Evolutionary conservation across 2,797 vertebrate species (phyloP), one percentile per base, ranked within the genome.

Genomic region (Australoheros facetus): DNA sequence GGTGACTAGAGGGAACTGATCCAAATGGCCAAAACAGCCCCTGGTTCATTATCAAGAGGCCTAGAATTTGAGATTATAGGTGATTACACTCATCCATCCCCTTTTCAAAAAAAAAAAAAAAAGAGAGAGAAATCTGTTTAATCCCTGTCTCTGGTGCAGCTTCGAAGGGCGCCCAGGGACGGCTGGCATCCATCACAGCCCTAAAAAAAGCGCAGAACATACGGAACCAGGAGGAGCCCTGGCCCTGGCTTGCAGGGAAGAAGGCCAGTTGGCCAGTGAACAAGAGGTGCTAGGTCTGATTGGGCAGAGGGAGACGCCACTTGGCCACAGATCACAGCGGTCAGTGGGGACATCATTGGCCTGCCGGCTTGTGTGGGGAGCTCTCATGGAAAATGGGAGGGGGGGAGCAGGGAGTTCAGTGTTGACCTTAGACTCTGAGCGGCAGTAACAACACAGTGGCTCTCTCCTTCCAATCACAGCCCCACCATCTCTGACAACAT

Each of bases 291-390:
- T 87, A 91, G 91, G 92, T 95, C 92, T 94, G 94, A 94, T 93
- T 91, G 89, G 93, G 93, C 92, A 93, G 89, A 93, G 93, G 93
- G 93, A 94, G 93, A 94, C 83, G 91, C 89, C 86, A 88, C 93
- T 96, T 96, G 96, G 95, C 95, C 82, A 9, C 77, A 95, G 95
- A 96, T 96, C 96, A 96, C 93, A 96, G 94, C 85, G 89, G 94
- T 95, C 95, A 95, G 93, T 90, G 81, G 94, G 95, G 95, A 96
- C 93, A 82, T 85, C 78, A 77, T 88, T 95, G 94, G 94, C 93
- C 89, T 55, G 82, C 78, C 80, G 75, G 86, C 81, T 82, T 85
- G 91, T 82, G 78, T 82, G 84, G 91, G 91, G 93, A 93, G 91
- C 88, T 88, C 91, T 92, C 77, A 87, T 90, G 88, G 91, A 89